Evolutionary conservation across 1,140 invertebrate species (phyloP), one percentile per base, ranked within the genome.

Genomic region (Sesamia nonagrioides): DNA sequence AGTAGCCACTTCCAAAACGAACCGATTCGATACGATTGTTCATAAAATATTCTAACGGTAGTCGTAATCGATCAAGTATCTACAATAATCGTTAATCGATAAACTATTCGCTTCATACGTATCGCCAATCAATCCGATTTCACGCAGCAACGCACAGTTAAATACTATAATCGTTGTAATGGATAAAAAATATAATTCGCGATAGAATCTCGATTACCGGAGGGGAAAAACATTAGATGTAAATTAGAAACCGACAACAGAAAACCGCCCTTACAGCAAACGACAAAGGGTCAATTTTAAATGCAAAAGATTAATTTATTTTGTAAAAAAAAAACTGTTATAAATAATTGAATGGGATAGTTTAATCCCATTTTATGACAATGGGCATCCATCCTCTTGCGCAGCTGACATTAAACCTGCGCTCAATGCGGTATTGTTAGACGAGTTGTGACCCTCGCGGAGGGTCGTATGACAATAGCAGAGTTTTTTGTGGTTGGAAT

Each of bases 331-430:
- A 82, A 61, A n/a, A 69, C 56, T 33, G 74, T 54, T 56, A 66
- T 54, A 68, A 68, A 77, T 54, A 77, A 54, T 77, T 68, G 27
- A 75, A 27, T 66, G 27, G 21, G 60, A 82, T 80, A 82, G 82
- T 83, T 89, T 87, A 88, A 89, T 90, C 86, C 79, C 77, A 87
- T 89, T 91, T 80, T 86, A 84, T 77, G 66, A 90, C 85, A 89
- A 90, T 85, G 69, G 82, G 71, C 4, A 50, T 63, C 60, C 89
- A 92, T 63, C 60, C 89, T 90, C 90, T 92, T 91, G 90, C 83
- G 86, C 90, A 92, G 90, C 90, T 92, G 90, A 90, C 90, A 77
- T 42, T 88, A 90, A 90, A 86, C 76, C 81, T 83, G 77, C 78
- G 76, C 80, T 56, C 18, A 17, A 45, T 71, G 45, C 35, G 40